These are phyloP conservation scores for Mycteria americana DNA, from an alignment of 2,797 vertebrate genomes.

Conservation along the genomic window DNA sequence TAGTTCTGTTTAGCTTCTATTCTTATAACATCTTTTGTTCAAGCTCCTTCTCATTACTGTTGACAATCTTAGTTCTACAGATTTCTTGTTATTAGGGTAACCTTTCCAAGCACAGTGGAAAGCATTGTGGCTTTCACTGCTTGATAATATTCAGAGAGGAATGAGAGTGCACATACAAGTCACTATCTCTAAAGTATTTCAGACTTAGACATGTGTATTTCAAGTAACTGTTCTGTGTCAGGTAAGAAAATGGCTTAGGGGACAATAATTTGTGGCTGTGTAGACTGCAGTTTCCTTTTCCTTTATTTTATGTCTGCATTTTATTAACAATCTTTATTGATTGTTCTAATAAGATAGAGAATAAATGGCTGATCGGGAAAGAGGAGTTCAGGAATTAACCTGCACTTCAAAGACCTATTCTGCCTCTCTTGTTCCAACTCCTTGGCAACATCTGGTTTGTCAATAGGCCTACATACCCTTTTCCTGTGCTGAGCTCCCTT, in stretches of 20 bases:
- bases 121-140: not conserved
- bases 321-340: not conserved
- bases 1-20: not conserved
- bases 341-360: not conserved
- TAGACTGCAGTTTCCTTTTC: not conserved
- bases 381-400: not conserved
- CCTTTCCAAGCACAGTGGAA: not conserved
- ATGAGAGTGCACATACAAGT: not conserved
- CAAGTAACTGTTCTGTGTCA: not conserved
- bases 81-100: not conserved
- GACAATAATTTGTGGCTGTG: not conserved
- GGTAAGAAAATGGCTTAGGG: not conserved
- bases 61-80: not conserved
- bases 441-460: not conserved
- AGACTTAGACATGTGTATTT: not conserved
- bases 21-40: not conserved
- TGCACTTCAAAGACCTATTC: not conserved
- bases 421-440: not conserved
- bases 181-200: not conserved
- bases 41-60: not conserved
- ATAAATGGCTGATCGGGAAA: not conserved
- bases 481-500: not conserved
- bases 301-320: not conserved
- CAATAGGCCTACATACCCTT: not conserved
- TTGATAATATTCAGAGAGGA: not conserved